Percentiles rank a stretch among this genome's conserved stretches.
Evolutionary conservation across 2,113 vertebrate species (phyloP).

Genomic region (Cheilinus undulatus): DNA sequence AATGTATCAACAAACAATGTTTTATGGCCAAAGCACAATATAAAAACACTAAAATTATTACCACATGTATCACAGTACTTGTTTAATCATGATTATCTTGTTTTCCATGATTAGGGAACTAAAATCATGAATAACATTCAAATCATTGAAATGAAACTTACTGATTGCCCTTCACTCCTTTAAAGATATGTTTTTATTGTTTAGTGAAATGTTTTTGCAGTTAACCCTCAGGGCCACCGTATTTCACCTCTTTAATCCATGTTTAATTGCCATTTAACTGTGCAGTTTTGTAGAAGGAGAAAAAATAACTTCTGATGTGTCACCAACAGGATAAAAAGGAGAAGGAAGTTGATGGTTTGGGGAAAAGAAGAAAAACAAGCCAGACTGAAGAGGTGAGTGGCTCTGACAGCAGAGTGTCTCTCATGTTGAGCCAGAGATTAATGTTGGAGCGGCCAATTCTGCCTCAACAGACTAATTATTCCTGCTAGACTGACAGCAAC

Average conservation of each 20-base stretch:
- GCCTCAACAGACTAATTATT: constrained; percentile 28
- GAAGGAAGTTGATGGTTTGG: constrained; percentile 90
- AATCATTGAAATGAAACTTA: too few species aligned
- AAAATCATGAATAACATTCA: too few species aligned
- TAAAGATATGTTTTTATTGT: too few species aligned
- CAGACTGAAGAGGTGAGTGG: constrained; percentile 94
- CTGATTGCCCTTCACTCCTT: too few species aligned
- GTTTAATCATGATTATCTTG: too few species aligned
- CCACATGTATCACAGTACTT: too few species aligned
- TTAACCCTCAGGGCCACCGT: too few species aligned
- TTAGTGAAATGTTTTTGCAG: too few species aligned
- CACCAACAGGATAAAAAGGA: constrained; percentile 94
- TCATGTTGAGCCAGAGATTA: constrained; percentile 11
- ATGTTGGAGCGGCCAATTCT: background rate
- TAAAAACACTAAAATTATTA: too few species aligned
- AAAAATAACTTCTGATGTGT: constrained; percentile 47
- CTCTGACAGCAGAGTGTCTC: constrained; percentile 4
- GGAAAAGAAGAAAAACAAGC: constrained; percentile 95
- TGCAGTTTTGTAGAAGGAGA: background rate
- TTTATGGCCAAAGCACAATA: too few species aligned
- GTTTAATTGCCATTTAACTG: background rate
- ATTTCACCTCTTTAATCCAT: fast-evolving
- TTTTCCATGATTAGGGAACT: too few species aligned
- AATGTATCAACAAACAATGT: too few species aligned
- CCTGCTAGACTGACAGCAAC: background rate